Conservation (phyloP, 1,140 invertebrate genomes). For the Bombus ignitus region DNA sequence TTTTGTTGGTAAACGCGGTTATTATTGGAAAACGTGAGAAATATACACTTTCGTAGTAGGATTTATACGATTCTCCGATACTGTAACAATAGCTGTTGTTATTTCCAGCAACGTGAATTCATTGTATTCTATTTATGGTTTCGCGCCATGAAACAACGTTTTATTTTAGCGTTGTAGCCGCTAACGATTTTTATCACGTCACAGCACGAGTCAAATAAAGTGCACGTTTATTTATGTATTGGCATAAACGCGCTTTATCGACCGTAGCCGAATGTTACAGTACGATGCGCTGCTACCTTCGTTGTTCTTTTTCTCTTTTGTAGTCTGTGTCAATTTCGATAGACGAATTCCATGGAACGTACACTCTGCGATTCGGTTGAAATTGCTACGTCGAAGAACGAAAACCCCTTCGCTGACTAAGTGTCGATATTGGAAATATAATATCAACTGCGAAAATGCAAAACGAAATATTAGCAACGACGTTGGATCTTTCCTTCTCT, state of each 20-base stretch:
- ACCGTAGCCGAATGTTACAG: slow-evolving; percentile 13
- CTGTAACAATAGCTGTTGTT: not conserved
- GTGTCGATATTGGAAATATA: not conserved
- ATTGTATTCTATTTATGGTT: not conserved
- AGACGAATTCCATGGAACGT: not conserved
- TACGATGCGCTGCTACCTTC: not conserved
- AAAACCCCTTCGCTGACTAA: not conserved
- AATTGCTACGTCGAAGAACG: not conserved
- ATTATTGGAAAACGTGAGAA: not conserved
- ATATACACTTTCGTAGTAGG: not conserved
- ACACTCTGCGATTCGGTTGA: not conserved
- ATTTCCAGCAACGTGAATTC: not conserved
- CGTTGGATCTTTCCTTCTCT: not conserved
- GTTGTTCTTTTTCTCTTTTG: not conserved
- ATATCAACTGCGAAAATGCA: not conserved
- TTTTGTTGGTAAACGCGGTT: not conserved
- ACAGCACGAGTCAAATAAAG: not conserved
- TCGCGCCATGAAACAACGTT: not conserved
- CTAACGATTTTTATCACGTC: not conserved
- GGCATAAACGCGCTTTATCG: slow-evolving; percentile 26
- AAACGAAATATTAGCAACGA: not conserved
- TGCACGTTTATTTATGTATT: slow-evolving; percentile 12
- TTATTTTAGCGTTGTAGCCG: not conserved
- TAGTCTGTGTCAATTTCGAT: too few relatives aligned
- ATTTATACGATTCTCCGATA: not conserved